A percentile compares a stretch with the other conserved stretches of the same genome.
These are phyloP conservation scores for Lemur catta DNA, from an alignment of 2,797 vertebrate species.

Conservation along the genomic window DNA sequence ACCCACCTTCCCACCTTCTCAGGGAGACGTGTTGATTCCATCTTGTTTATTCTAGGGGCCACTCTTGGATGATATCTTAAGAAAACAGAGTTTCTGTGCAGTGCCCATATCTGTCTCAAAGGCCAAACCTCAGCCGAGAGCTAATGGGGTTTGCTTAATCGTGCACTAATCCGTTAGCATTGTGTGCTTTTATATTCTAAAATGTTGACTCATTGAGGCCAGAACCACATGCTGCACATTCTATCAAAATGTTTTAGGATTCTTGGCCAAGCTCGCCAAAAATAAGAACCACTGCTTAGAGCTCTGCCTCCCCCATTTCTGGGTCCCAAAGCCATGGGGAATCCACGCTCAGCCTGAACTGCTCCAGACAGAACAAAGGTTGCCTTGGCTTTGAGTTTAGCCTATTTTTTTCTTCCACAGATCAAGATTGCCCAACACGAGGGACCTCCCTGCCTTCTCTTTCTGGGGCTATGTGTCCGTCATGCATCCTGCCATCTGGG, in stretches of 20 bases:
- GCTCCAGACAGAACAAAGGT: too few species aligned
- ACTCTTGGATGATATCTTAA: background rate
- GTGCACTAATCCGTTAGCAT: accelerated
- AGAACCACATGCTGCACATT: background rate
- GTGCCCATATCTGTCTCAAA: background rate
- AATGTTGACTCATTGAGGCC: background rate
- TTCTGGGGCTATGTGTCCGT: background rate
- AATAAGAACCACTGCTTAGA: background rate
- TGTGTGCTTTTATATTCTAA: background rate
- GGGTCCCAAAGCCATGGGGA: background rate
- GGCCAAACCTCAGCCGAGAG: background rate
- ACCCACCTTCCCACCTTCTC: background rate
- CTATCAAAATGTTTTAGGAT: background rate
- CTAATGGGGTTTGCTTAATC: too few species aligned
- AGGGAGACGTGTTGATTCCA: accelerated
- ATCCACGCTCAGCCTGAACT: background rate
- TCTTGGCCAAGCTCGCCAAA: background rate
- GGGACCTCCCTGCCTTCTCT: background rate
- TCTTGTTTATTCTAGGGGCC: background rate
- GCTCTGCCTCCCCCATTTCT: background rate
- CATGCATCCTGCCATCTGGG: background rate
- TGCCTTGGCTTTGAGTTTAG: background rate
- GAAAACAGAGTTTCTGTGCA: background rate
- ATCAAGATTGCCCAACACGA: background rate
- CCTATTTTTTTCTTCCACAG: background rate